These are phyloP conservation scores for Tupaia chinensis DNA, from an alignment of 2,113 vertebrate genomes.

Conservation along the genomic window DNA sequence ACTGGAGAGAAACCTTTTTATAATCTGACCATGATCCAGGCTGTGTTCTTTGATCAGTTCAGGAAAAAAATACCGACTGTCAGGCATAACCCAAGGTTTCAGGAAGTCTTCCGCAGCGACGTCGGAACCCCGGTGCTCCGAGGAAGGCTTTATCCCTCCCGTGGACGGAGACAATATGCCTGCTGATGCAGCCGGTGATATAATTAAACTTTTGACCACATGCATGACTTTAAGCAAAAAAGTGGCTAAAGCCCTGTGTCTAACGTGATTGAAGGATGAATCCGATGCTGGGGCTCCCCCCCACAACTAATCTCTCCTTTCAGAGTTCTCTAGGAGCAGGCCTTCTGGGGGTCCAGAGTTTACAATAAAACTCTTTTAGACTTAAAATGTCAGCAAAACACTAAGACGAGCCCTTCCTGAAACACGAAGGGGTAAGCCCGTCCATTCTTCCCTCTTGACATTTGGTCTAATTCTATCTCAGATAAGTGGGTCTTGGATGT, in stretches of 20 bases:
- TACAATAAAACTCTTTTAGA: conserved; percentile 82
- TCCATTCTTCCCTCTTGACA: conserved; percentile 76
- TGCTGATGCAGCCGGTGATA: conserved; percentile 74
- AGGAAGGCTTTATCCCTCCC: conserved; percentile 75
- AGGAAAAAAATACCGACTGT: conserved; percentile 75
- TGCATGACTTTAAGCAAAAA: conserved; percentile 79
- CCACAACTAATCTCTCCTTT: conserved; percentile 77
- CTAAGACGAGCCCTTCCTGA: conserved; percentile 76
- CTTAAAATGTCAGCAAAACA: conserved; percentile 81
- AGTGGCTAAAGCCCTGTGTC: conserved; percentile 75
- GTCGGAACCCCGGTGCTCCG: conserved; percentile 58
- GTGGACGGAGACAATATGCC: conserved; percentile 79
- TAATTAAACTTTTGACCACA: conserved; percentile 85
- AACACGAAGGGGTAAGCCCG: conserved; percentile 71
- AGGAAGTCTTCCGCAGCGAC: conserved; percentile 34
- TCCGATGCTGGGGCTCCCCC: conserved; percentile 72
- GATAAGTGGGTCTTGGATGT: conserved; percentile 82
- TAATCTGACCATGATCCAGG: conserved; percentile 52
- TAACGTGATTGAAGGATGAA: conserved; percentile 79
- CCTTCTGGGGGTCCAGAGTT: conserved; percentile 75
- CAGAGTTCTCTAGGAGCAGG: conserved; percentile 67
- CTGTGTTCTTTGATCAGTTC: conserved; percentile 77
- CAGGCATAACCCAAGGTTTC: conserved; percentile 74
- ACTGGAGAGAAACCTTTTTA: conserved; percentile 56
- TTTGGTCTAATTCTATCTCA: conserved; percentile 81